A percentile compares a stretch with the other conserved stretches of the same genome.
Evolutionary conservation across 2,113 vertebrate species (phyloP).

Genomic region (Triplophysa rosa): DNA sequence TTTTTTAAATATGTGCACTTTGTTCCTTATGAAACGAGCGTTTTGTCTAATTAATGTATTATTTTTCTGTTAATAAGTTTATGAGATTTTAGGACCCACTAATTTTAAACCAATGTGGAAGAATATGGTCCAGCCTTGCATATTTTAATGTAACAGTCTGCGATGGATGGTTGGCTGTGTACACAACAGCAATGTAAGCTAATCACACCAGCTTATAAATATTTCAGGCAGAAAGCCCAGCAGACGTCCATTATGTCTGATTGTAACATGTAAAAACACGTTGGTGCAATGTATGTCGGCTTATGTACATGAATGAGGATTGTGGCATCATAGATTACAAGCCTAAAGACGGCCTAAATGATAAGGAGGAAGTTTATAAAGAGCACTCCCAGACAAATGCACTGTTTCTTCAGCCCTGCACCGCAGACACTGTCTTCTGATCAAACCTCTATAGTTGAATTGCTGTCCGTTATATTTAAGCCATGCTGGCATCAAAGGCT

Average conservation of each 20-base stretch:
- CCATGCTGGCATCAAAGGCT: constrained; percentile 49
- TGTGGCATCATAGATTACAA: not conserved
- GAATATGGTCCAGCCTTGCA: too few species aligned
- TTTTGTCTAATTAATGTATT: not conserved
- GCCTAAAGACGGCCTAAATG: not conserved
- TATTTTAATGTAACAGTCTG: not conserved
- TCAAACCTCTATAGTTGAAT: constrained; percentile 44
- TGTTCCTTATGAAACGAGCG: too few species aligned
- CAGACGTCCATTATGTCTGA: constrained; percentile 5
- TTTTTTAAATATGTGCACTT: too few species aligned
- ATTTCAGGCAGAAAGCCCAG: not conserved
- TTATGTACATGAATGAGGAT: not conserved
- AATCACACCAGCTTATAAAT: constrained; percentile 2
- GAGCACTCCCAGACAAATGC: not conserved
- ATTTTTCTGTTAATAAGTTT: not conserved
- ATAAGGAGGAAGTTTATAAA: not conserved
- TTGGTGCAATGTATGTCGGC: not conserved
- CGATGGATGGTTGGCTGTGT: not conserved
- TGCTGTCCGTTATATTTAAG: constrained; percentile 51
- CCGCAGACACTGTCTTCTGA: constrained; percentile 34
- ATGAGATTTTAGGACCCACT: not conserved
- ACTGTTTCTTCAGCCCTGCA: not conserved
- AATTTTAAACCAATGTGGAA: too few species aligned
- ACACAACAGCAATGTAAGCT: constrained; percentile 14
- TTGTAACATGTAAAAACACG: not conserved